These are phyloP conservation scores for Thereva unica DNA, from an alignment of 2,888 invertebrate species.

Conservation along the genomic window DNA sequence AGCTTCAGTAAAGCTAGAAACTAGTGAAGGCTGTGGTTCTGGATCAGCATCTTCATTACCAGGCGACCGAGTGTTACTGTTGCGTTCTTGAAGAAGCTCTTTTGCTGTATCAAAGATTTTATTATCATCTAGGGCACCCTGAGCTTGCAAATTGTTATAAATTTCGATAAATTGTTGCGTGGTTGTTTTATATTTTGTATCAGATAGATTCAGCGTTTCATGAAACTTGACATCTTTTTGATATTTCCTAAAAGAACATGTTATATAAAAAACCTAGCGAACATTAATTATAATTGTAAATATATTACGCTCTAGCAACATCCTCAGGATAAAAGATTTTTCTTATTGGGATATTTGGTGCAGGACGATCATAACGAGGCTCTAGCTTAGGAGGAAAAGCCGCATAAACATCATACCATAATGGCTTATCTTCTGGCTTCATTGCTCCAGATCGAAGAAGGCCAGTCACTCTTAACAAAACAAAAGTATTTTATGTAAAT, in stretches of 20 bases:
- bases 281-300: neutral
- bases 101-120: conserved; percentile 60
- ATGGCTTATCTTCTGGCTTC: conserved; percentile 78
- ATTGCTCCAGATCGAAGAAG: conserved; percentile 79
- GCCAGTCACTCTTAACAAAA: conserved; percentile 66
- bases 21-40: neutral
- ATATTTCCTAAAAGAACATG: conserved; percentile 64
- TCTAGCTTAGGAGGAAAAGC: conserved; percentile 87
- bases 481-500: neutral
- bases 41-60: neutral
- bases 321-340: conserved; percentile 86
- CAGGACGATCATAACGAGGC: conserved; percentile 74
- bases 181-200: conserved; percentile 59
- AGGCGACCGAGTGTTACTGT: neutral
- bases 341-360: conserved; percentile 65
- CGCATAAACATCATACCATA: conserved; percentile 92
- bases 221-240: conserved; percentile 65
- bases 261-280: neutral
- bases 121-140: conserved; percentile 62
- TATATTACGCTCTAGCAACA: conserved; percentile 74
- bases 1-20: conserved; percentile 6
- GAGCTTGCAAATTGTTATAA: conserved; percentile 64
- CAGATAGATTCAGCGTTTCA: conserved; percentile 63
- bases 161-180: conserved; percentile 66
- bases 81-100: conserved; percentile 51